Base-by-base conservation (phyloP, 2,113 vertebrate genomes). In the Kobus ellipsiprymnus region DNA sequence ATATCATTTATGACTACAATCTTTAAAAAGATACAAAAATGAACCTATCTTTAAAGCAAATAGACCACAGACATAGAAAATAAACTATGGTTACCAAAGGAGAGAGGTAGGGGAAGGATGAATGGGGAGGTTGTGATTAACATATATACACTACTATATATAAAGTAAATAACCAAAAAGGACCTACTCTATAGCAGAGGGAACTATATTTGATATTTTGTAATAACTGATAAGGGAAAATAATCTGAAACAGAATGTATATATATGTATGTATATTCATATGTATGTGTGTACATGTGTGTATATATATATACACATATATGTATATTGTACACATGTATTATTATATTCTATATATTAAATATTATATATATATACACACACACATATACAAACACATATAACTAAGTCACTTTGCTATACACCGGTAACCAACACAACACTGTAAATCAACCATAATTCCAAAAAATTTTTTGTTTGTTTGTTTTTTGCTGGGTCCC, bases 351-450 rank as follows among this genome's bases (percentile, higher is more conserved):
- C 11, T 36, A 36, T 71, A 71, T n/a, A 9, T 21, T 67, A 67
- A 9, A 64, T 67, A 67, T 67, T n/a, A 67, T 67, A 36, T 2
- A 64, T 1, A n/a, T 0, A 36, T 0, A 36, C 1, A n/a, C 64
- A 64, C 30, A 67, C 33, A 71, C n/a, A 11, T 2, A 30, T 80
- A 50, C 4, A 80, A 16, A 30, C 15, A 48, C 15, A 80, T 48
- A 80, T 50, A 80, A 50, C 29, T 50, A 17, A 80, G 16, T 80
- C 46, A 80, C 77, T 80, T 80, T 80, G 77, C 2, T 50, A 17
- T 50, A 80, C 15, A 80, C 8, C 46, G 50, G 46, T 50, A 50
- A 80, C 29, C 9, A 33, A 80, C 0, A 48, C 7, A 48, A 50
- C 77, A 33, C 15, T 50, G 8, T 19, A 50, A 80, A 80, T 80